Evolutionary conservation across 2,113 vertebrate genomes (phyloP).

Genomic region (Cnemophilus loriae): DNA sequence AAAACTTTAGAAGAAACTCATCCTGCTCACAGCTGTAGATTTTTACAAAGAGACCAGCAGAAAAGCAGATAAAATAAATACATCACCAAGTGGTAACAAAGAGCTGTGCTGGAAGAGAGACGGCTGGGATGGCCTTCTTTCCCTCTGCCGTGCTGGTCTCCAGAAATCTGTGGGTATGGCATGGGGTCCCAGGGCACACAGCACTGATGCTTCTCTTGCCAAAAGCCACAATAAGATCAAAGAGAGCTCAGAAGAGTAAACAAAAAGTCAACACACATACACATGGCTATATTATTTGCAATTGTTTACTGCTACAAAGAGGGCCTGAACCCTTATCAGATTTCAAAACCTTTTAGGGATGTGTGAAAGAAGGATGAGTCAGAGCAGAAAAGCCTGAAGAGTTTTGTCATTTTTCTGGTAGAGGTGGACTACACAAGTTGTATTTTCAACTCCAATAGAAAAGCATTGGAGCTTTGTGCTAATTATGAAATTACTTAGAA

Average conservation of each 20-base stretch:
- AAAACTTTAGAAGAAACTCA: neutral
- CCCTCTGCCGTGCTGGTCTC: accelerated
- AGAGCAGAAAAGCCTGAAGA: neutral
- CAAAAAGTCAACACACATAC: neutral
- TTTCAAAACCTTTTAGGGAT: neutral
- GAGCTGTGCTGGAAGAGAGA: neutral
- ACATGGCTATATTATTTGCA: neutral
- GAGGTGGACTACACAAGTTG: accelerated
- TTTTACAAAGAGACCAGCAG: neutral
- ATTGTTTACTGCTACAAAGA: neutral
- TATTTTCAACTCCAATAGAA: neutral
- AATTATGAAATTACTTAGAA: neutral
- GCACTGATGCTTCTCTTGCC: neutral
- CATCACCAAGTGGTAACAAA: neutral
- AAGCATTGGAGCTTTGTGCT: neutral
- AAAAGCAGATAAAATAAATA: neutral
- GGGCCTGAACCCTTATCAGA: neutral
- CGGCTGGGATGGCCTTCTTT: neutral
- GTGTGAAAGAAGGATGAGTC: neutral
- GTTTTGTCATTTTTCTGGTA: neutral
- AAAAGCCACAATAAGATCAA: neutral
- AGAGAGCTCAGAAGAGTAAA: neutral
- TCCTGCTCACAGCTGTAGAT: neutral
- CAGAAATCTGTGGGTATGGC: neutral
- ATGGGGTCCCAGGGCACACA: neutral